phyloP scores from a whole-genome alignment of 2,113 vertebrate genomes.

The Grantiella picta region DNA sequence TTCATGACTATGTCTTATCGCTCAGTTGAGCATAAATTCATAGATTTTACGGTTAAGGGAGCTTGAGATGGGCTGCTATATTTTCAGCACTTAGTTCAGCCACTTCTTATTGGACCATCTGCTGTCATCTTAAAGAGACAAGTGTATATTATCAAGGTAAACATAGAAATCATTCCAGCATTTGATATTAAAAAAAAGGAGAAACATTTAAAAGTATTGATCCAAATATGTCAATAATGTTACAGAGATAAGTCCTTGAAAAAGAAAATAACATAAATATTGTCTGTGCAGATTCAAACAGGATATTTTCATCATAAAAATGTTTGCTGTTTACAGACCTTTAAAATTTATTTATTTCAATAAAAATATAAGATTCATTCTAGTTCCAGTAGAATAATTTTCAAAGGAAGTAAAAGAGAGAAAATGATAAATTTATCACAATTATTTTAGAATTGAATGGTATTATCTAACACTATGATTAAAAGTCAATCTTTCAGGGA shows the following conservation, averaged over 20 bases:
- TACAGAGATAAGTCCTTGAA: constrained; percentile 29
- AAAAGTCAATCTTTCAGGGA: background rate
- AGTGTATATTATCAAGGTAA: constrained; percentile 73
- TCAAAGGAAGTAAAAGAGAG: background rate
- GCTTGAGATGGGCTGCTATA: constrained; percentile 86
- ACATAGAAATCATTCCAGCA: constrained; percentile 67
- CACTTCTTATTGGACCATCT: constrained; percentile 79
- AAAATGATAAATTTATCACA: background rate
- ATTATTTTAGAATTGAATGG: background rate
- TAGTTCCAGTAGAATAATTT: background rate
- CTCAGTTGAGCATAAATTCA: constrained; percentile 87
- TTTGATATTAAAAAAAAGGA: constrained; percentile 51
- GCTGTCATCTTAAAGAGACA: constrained; percentile 80
- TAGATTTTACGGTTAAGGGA: constrained; percentile 92
- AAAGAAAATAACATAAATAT: constrained; percentile 30
- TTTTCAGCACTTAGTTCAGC: constrained; percentile 81
- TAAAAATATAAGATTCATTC: background rate
- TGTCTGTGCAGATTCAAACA: background rate
- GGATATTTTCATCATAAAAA: constrained; percentile 16
- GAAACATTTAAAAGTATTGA: constrained; percentile 65
- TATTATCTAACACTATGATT: background rate
- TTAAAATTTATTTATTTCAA: background rate
- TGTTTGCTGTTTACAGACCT: background rate
- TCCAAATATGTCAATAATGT: constrained; percentile 61
- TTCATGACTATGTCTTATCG: constrained; percentile 70